Conservation (phyloP, 2,113 vertebrate genomes). For the Vanacampus margaritifer region DNA sequence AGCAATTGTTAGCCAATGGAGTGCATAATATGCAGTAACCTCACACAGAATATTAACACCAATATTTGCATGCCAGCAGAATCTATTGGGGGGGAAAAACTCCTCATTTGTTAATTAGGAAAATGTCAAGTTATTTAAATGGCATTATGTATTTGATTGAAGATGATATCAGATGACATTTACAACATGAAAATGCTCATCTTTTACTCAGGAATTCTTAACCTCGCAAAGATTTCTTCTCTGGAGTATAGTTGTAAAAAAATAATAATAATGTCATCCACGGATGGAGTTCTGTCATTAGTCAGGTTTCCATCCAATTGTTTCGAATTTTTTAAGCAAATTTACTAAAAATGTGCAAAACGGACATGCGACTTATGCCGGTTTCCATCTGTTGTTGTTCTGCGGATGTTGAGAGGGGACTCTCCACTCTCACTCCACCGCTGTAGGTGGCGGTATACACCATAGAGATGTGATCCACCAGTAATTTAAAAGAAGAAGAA, state of each 20-base stretch:
- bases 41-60: not conserved
- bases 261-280: not conserved
- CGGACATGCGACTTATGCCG: too few species aligned
- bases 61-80: too few species aligned
- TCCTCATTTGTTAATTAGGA: not conserved
- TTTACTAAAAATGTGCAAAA: too few species aligned
- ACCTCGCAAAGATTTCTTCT: not conserved
- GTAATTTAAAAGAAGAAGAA: too few species aligned
- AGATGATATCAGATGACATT: constrained; percentile 2
- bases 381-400: too few species aligned
- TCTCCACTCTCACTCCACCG: too few species aligned
- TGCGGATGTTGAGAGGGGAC: too few species aligned
- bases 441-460: too few species aligned
- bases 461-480: too few species aligned
- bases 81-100: not conserved
- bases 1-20: not conserved
- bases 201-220: not conserved
- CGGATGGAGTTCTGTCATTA: not conserved
- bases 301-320: too few species aligned
- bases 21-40: not conserved
- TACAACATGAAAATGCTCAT: not conserved
- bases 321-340: too few species aligned
- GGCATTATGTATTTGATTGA: not conserved
- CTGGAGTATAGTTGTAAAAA: not conserved
- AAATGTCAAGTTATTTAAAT: constrained; percentile 1